Evolutionary conservation across 2,113 vertebrate species (phyloP).

Genomic region (Pangasianodon hypophthalmus): DNA sequence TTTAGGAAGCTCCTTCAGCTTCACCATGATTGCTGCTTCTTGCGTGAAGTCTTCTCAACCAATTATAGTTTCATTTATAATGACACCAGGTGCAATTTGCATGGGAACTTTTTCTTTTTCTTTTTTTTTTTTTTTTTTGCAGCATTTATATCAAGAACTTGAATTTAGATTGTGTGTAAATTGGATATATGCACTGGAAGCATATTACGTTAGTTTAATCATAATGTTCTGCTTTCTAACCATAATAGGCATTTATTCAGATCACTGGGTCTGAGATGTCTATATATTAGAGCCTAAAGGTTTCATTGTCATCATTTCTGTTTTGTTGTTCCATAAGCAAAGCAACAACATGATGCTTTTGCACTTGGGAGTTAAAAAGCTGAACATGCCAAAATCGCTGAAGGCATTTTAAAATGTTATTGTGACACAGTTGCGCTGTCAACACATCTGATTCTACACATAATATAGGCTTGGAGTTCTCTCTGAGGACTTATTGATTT

Average conservation of each 20-base stretch:
- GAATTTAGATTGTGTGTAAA: not conserved
- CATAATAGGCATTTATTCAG: constrained; percentile 7
- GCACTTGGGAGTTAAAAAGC: not conserved
- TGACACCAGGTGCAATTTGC: not conserved
- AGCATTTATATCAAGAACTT: not conserved
- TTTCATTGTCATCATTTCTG: not conserved
- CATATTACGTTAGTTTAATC: not conserved
- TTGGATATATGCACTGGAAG: not conserved
- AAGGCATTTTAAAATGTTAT: constrained; percentile 13
- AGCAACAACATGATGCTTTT: not conserved
- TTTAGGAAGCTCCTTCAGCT: not conserved
- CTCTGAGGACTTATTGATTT: constrained; percentile 24
- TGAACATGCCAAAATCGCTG: not conserved
- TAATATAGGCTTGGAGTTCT: not conserved
- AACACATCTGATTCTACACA: constrained; percentile 6
- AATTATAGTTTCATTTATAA: not conserved
- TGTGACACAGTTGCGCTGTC: constrained; percentile 19
- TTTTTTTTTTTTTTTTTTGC: no score
- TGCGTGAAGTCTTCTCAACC: not conserved
- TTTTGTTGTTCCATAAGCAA: not conserved
- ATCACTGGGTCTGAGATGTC: not conserved
- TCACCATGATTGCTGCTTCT: not conserved
- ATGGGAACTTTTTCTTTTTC: no score
- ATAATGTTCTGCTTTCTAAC: constrained; percentile 24
- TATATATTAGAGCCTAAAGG: not conserved